Percentiles rank a stretch among this genome's conserved stretches.
Evolutionary conservation across 92 coral and sea anemone genomes (phyloP).

Genomic region (Heteractis magnifica): DNA sequence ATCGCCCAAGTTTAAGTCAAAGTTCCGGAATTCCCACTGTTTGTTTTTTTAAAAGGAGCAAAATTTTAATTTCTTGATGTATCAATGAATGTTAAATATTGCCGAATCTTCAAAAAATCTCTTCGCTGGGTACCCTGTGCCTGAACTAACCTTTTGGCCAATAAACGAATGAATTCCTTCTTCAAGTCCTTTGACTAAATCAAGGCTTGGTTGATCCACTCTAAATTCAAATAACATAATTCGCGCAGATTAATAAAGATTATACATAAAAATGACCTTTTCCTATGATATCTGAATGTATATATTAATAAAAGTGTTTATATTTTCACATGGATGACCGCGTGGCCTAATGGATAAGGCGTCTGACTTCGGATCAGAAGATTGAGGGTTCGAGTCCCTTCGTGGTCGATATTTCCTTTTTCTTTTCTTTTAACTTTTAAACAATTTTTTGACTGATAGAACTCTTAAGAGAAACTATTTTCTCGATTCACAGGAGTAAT

Average conservation of each 20-base stretch:
- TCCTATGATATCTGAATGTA: no score
- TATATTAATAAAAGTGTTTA: neutral
- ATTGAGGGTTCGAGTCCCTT: constrained; percentile 98
- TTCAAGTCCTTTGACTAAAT: constrained; percentile 33
- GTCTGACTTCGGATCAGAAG: constrained; percentile 98
- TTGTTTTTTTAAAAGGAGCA: no score
- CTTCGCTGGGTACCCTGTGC: constrained; percentile 8
- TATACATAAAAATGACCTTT: neutral
- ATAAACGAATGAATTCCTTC: constrained; percentile 60
- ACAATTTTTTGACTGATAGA: neutral
- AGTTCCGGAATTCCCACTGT: no score
- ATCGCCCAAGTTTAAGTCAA: no score
- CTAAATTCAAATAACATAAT: constrained; percentile 13
- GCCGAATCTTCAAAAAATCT: no score
- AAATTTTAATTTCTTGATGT: neutral
- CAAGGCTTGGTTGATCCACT: constrained; percentile 67
- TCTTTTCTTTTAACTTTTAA: neutral
- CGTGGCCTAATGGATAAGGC: constrained; percentile 99
- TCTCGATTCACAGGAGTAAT: neutral
- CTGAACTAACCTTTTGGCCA: constrained; percentile 51
- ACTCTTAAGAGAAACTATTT: neutral
- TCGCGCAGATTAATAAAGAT: neutral
- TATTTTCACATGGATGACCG: constrained; percentile 44
- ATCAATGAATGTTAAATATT: neutral
- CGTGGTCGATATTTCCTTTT: constrained; percentile 67